Conservation (phyloP, 23 tunicate species). For the Clavelina lepadiformis region DNA sequence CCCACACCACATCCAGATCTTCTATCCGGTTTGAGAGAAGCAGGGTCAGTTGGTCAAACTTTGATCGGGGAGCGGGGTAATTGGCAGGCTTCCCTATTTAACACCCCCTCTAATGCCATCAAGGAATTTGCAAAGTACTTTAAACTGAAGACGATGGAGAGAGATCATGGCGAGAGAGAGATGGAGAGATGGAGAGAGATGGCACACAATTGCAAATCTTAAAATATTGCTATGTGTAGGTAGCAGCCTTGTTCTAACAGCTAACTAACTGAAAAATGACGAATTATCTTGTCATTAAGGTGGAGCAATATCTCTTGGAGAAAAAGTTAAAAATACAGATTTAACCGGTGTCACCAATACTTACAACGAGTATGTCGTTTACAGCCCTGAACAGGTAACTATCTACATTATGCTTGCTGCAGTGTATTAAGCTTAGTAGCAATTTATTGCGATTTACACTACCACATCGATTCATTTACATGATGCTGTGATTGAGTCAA, state of each 20-base stretch:
- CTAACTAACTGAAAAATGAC: too few species aligned
- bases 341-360: constrained; percentile 45
- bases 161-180: constrained; percentile 63
- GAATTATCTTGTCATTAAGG: too few species aligned
- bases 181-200: too few species aligned
- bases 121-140: constrained; percentile 89
- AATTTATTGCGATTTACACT: too few species aligned
- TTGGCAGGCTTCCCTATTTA: constrained; percentile 96
- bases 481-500: too few species aligned
- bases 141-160: constrained; percentile 96
- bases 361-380: constrained; percentile 84
- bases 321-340: constrained; percentile 59
- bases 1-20: constrained; percentile 72
- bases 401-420: too few species aligned
- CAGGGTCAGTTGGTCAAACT: constrained; percentile 73
- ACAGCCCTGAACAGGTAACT: constrained; percentile 77
- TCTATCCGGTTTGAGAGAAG: constrained; percentile 78
- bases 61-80: constrained; percentile 84
- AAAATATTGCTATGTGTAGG: too few species aligned
- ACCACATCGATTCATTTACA: too few species aligned
- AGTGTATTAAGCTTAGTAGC: too few species aligned
- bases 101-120: constrained; percentile 84
- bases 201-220: too few species aligned
- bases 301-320: constrained; percentile 82
- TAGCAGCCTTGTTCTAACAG: too few species aligned